Conservation (phyloP, 1,140 invertebrate species). For the Helicoverpa zea region DNA sequence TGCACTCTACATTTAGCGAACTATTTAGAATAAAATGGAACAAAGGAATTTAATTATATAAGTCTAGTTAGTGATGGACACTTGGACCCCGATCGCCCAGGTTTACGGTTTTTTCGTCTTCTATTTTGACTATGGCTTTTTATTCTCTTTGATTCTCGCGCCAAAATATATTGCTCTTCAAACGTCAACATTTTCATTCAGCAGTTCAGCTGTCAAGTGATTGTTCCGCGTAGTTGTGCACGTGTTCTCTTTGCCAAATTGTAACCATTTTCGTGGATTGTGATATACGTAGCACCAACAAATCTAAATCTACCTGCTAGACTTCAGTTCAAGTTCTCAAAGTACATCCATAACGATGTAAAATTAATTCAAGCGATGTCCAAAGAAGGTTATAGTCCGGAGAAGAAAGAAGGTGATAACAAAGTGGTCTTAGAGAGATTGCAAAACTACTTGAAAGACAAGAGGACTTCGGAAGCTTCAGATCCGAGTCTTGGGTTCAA, state of each 20-base stretch:
- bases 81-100: too few relatives aligned
- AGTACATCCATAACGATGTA: constrained; percentile 57
- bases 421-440: constrained; percentile 84
- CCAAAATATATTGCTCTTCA: constrained; percentile 14
- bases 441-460: constrained; percentile 84
- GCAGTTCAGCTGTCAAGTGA: constrained; percentile 25
- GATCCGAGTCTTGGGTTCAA: constrained; percentile 68
- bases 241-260: constrained; percentile 56
- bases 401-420: constrained; percentile 82
- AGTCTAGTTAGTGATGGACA: too few relatives aligned
- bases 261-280: constrained; percentile 1
- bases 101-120: background rate
- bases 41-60: too few relatives aligned
- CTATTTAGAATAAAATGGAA: too few relatives aligned
- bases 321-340: background rate
- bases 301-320: background rate
- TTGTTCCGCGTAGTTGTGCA: constrained; percentile 56
- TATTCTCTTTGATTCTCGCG: background rate
- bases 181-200: constrained; percentile 20
- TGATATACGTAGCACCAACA: background rate
- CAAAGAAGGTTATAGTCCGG: constrained; percentile 84
- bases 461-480: constrained; percentile 72
- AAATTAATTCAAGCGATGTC: constrained; percentile 72
- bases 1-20: too few relatives aligned
- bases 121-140: background rate